Evolutionary conservation across 2,888 invertebrate species (phyloP).

Genomic region (Hypsopygia costalis): DNA sequence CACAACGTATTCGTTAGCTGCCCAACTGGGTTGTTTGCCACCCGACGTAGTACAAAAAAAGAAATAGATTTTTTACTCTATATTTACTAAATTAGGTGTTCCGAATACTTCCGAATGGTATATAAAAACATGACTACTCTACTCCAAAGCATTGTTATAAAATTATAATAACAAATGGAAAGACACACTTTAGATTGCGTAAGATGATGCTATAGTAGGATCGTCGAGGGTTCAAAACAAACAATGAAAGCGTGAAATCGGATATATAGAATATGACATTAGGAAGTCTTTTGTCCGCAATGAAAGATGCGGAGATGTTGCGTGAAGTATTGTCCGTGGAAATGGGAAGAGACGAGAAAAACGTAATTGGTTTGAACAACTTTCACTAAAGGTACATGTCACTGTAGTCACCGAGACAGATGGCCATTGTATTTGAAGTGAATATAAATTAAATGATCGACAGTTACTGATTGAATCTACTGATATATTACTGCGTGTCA

Average conservation of each 20-base stretch:
- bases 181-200: conserved; percentile 20
- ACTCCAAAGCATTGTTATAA: too few relatives aligned
- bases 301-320: conserved; percentile 28
- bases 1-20: too few relatives aligned
- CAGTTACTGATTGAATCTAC: conserved; percentile 8
- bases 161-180: conserved; percentile 20
- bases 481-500: conserved; percentile 6
- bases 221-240: conserved; percentile 19
- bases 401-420: conserved; percentile 5
- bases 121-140: too few relatives aligned
- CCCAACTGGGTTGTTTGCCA: too few relatives aligned
- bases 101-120: too few relatives aligned
- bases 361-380: conserved; percentile 46
- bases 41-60: too few relatives aligned
- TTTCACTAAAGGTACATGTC: conserved; percentile 35
- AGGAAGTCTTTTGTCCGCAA: conserved; percentile 24
- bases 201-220: conserved; percentile 13
- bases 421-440: conserved; percentile 10
- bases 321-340: conserved; percentile 30
- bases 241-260: conserved; percentile 26
- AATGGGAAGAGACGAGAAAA: conserved; percentile 37
- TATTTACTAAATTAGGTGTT: too few relatives aligned
- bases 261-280: conserved; percentile 22
- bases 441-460: conserved; percentile 12
- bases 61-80: too few relatives aligned